Conservation (phyloP, 2,797 vertebrate species). For the Sus cebifrons region DNA sequence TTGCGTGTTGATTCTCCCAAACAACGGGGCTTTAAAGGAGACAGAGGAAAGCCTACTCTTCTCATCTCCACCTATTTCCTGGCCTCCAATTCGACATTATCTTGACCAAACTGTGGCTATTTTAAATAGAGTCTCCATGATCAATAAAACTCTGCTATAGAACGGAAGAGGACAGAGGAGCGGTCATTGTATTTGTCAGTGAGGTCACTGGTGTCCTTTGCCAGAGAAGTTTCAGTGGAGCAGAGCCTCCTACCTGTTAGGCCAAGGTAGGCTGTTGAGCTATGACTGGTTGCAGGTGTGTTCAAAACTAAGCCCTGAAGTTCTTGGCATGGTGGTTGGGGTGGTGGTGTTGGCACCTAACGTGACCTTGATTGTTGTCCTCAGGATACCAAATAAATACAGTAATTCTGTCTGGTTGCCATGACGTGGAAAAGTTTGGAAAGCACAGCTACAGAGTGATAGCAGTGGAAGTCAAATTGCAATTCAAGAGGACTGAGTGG, state of each 20-base stretch:
- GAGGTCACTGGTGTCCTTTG: not conserved
- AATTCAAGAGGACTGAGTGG: not conserved
- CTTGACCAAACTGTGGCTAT: conserved; percentile 18
- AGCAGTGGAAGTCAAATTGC: not conserved
- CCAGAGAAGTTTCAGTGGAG: not conserved
- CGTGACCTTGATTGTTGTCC: not conserved
- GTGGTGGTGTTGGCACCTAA: not conserved
- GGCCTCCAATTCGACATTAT: not conserved
- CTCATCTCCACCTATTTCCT: not conserved
- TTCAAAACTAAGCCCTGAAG: not conserved
- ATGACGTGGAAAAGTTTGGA: not conserved
- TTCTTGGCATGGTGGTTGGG: not conserved
- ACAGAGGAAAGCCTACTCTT: not conserved
- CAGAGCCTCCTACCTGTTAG: not conserved
- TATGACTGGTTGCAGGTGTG: not conserved
- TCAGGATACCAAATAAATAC: not conserved
- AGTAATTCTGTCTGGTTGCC: not conserved
- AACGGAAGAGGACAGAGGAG: not conserved
- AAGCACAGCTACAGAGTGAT: not conserved
- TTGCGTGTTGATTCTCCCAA: not conserved
- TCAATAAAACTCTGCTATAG: conserved; percentile 6
- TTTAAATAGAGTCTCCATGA: conserved; percentile 22
- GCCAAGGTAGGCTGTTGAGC: not conserved
- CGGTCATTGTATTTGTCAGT: not conserved
- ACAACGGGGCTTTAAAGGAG: not conserved